phyloP scores from a whole-genome alignment of 2,797 vertebrate genomes.

The Anguilla obscura region DNA sequence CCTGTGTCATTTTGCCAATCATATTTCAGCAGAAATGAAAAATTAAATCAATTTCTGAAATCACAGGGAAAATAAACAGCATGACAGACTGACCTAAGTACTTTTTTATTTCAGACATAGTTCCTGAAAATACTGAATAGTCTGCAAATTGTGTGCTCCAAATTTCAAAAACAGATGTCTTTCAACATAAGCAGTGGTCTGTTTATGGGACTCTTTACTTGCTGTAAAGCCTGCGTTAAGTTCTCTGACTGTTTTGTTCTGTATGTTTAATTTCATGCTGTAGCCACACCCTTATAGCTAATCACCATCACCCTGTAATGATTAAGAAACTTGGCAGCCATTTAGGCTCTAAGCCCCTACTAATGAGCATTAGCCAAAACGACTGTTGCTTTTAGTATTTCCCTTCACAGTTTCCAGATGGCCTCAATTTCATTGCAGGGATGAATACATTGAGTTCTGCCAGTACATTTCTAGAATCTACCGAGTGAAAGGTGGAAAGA shows the following conservation, averaged over 20 bases:
- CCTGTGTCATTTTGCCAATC: neutral
- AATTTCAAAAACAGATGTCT: neutral
- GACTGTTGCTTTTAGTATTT: neutral
- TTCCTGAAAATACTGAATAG: neutral
- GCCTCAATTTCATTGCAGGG: neutral
- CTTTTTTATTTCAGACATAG: neutral
- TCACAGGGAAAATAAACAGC: neutral
- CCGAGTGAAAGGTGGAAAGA: neutral
- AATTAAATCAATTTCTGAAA: neutral
- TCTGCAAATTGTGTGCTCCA: neutral
- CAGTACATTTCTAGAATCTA: neutral
- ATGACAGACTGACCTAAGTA: neutral
- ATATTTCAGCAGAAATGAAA: neutral
- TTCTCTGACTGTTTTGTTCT: neutral
- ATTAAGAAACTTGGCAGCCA: neutral
- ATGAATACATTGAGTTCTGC: neutral
- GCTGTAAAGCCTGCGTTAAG: neutral
- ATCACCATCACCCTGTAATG: neutral
- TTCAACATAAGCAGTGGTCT: neutral
- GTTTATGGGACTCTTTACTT: neutral
- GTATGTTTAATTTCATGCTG: neutral
- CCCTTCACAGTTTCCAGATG: neutral
- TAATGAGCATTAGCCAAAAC: neutral
- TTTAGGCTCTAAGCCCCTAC: neutral
- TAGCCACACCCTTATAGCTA: neutral